Evolutionary conservation across 2,113 vertebrate species (phyloP), one percentile per base, ranked within the genome.

Genomic region (Halcyon senegalensis): DNA sequence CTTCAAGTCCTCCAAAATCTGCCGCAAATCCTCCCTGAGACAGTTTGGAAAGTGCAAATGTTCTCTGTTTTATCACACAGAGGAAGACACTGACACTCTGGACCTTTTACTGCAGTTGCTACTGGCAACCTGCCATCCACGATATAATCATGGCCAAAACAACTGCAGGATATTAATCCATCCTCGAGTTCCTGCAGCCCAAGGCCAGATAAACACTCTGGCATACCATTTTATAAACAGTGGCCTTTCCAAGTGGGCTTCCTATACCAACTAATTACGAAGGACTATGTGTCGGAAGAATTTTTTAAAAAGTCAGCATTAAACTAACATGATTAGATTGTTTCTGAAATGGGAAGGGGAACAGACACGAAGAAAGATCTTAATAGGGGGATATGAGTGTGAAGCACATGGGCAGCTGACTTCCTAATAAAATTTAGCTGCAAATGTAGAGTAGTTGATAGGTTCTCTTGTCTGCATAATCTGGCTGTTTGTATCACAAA

Each of bases 151-250:
- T 9, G 67, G 89, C 86, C 84, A 92, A 88, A 92, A 95, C 68
- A 59, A 76, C 84, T 33, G 33, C 89, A 90, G 81, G 90, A 75
- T 70, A 80, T 89, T 91, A 80, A 86, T 74, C 39, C 14, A 46
- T 76, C 31, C 74, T 87, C 56, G 24, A 37, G 17, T 76, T 94
- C 86, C 75, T 66, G 53, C 50, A 81, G 90, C n/a, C 91, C 33
- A 74, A 77, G 87, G 86, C 94, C 93, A 95, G 68, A 93, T 60
- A 77, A 92, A 82, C 33, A 70, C 77, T 83, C 69, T 90, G 87
- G 94, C 25, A 11, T 31, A 53, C 55, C 39, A 9, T 75, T 91
- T 89, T 75, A 80, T 58, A 94, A 95, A 88, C 64, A 59, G 11
- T 27, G 44, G 31, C 84, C 82, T 94, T 93, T 96, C 66, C 76